Evolutionary conservation across 2,113 vertebrate genomes (phyloP).

Genomic region (Megaceryle maxima): DNA sequence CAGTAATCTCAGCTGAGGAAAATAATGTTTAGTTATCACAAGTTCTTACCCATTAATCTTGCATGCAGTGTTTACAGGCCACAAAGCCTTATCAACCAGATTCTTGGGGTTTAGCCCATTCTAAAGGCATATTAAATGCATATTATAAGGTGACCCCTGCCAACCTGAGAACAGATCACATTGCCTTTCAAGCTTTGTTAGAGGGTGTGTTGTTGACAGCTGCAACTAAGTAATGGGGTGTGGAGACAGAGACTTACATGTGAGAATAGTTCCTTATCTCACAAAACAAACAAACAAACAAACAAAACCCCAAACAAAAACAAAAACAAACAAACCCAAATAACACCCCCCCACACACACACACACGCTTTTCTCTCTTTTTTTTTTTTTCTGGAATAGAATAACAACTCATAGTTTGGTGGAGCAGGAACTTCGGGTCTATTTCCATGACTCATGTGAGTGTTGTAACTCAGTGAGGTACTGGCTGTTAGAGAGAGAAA

Average conservation of each 20-base stretch:
- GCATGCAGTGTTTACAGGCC: background rate
- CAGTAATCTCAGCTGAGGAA: background rate
- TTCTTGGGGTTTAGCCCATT: background rate
- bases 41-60: background rate
- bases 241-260: background rate
- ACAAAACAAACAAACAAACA: background rate
- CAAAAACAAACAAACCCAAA: too few species aligned
- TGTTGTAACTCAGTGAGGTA: background rate
- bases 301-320: too few species aligned
- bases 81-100: background rate
- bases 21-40: background rate
- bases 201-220: background rate
- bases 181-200: background rate
- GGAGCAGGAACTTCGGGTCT: background rate
- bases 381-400: background rate
- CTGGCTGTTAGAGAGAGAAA: background rate
- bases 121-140: background rate
- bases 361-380: too few species aligned
- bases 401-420: background rate
- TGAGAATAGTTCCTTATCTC: background rate
- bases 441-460: fast-evolving
- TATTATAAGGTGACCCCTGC: background rate
- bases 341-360: too few species aligned
- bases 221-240: background rate
- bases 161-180: background rate